These are phyloP conservation scores for Odontamblyopus lacepedii DNA, from an alignment of 2,797 vertebrate genomes.

Conservation along the genomic window DNA sequence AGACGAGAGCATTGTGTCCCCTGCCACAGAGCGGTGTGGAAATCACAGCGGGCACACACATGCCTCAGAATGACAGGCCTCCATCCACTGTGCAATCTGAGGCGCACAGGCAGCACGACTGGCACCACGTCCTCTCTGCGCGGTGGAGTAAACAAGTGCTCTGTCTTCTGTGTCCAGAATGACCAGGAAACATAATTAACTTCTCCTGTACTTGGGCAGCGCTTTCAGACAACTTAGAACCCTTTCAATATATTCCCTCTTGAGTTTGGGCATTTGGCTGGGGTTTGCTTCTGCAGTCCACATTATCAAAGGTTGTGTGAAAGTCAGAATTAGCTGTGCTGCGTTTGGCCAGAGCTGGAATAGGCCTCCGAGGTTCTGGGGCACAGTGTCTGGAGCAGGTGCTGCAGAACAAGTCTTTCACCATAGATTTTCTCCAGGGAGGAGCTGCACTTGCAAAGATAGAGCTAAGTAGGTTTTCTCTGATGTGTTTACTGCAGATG, in stretches of 20 bases:
- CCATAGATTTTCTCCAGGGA: slow-evolving; percentile 42
- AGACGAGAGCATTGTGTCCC: slow-evolving; percentile 62
- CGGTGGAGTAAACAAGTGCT: slow-evolving; percentile 45
- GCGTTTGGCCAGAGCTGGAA: slow-evolving; percentile 17
- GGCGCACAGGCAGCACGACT: slow-evolving; percentile 65
- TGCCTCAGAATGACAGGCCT: slow-evolving; percentile 61
- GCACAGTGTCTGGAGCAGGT: slow-evolving; percentile 28
- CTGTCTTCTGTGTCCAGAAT: slow-evolving; percentile 55
- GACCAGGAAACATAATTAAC: slow-evolving; percentile 62
- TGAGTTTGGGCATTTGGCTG: slow-evolving; percentile 17
- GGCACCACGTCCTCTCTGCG: slow-evolving; percentile 47
- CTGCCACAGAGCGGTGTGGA: slow-evolving; percentile 57
- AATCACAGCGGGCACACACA: slow-evolving; percentile 59
- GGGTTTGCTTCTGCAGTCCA: slow-evolving; percentile 22
- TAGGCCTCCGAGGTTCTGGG: slow-evolving; percentile 4
- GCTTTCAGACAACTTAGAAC: slow-evolving; percentile 28
- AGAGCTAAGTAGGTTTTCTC: slow-evolving; percentile 19
- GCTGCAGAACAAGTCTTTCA: slow-evolving; percentile 25
- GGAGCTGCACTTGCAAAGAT: slow-evolving; percentile 27
- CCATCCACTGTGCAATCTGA: slow-evolving; percentile 57
- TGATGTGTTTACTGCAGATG: slow-evolving; percentile 21
- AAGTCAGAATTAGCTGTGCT: slow-evolving; percentile 19
- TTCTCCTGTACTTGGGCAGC: slow-evolving; percentile 29
- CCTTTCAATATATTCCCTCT: slow-evolving; percentile 33
- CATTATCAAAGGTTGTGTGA: slow-evolving; percentile 35